Percentiles rank a stretch among this genome's conserved stretches.
Conservation (phyloP, 2,888 invertebrate species). For the Pherbina coryleti region DNA sequence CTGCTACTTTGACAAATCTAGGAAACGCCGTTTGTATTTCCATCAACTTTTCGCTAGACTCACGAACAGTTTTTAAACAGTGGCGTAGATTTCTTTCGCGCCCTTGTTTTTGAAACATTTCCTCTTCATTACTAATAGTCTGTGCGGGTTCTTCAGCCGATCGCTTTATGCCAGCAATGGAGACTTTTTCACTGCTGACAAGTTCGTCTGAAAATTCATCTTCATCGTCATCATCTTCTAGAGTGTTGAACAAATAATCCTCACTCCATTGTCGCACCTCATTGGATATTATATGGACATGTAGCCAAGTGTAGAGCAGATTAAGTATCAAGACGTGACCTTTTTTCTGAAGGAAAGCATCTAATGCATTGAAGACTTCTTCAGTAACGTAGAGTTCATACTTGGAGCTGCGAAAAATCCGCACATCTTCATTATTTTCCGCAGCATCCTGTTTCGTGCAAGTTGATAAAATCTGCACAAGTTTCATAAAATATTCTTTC, state of each 20-base stretch:
- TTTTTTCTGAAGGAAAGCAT: constrained; percentile 76
- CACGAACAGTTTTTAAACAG: constrained; percentile 53
- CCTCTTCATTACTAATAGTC: constrained; percentile 17
- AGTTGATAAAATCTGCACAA: constrained; percentile 65
- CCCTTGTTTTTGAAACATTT: constrained; percentile 30
- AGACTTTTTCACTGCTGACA: constrained; percentile 36
- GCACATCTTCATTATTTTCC: constrained; percentile 61
- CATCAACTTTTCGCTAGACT: constrained; percentile 52
- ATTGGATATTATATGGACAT: constrained; percentile 73
- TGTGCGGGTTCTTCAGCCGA: constrained; percentile 36
- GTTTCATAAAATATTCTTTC: constrained; percentile 64
- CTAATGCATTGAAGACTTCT: constrained; percentile 75
- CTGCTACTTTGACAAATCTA: constrained; percentile 56
- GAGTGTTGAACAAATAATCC: constrained; percentile 55
- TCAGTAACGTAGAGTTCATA: constrained; percentile 79
- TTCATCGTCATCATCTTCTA: constrained; percentile 49
- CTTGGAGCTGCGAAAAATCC: constrained; percentile 76
- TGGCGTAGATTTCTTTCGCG: constrained; percentile 48
- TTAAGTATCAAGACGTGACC: constrained; percentile 79
- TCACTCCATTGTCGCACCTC: constrained; percentile 60
- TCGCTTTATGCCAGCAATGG: constrained; percentile 54
- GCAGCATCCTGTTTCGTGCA: constrained; percentile 63
- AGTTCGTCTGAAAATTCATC: constrained; percentile 3
- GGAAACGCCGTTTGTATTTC: constrained; percentile 56
- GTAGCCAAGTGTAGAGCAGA: constrained; percentile 76